These are phyloP conservation scores for Megaceryle alcyon DNA, from an alignment of 2,797 vertebrate genomes.

Conservation along the genomic window DNA sequence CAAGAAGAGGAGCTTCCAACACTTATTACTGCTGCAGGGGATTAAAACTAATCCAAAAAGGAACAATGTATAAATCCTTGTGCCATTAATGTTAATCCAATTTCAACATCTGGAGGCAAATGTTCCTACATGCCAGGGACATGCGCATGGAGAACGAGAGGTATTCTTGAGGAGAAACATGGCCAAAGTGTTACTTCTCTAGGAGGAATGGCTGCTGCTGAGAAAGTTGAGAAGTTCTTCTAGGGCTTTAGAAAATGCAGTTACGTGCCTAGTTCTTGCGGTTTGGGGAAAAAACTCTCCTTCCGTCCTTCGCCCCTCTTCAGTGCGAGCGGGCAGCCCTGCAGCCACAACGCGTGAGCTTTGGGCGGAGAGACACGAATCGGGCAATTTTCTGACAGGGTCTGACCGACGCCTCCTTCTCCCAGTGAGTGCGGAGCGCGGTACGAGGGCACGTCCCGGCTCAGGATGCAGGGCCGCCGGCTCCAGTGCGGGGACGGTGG, in stretches of 20 bases:
- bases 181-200: neutral
- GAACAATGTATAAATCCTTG: neutral
- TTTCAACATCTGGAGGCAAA: neutral
- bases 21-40: neutral
- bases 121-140: neutral
- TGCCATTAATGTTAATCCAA: neutral
- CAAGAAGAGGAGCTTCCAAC: neutral
- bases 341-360: rapidly evolving
- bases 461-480: too few species aligned
- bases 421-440: rapidly evolving
- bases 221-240: neutral
- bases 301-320: too few species aligned
- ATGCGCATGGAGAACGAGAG: neutral
- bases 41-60: neutral
- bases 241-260: neutral
- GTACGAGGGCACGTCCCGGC: rapidly evolving
- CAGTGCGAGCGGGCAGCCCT: rapidly evolving
- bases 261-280: rapidly evolving
- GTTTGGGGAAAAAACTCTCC: neutral
- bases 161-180: neutral
- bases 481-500: too few species aligned
- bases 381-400: rapidly evolving
- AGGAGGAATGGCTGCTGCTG: neutral
- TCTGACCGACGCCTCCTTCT: neutral
- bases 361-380: rapidly evolving